A percentile compares a stretch with the other conserved stretches of the same genome.
These are phyloP conservation scores for Aspidiotus rigidus DNA, from an alignment of 2,888 invertebrate genomes.

Conservation along the genomic window DNA sequence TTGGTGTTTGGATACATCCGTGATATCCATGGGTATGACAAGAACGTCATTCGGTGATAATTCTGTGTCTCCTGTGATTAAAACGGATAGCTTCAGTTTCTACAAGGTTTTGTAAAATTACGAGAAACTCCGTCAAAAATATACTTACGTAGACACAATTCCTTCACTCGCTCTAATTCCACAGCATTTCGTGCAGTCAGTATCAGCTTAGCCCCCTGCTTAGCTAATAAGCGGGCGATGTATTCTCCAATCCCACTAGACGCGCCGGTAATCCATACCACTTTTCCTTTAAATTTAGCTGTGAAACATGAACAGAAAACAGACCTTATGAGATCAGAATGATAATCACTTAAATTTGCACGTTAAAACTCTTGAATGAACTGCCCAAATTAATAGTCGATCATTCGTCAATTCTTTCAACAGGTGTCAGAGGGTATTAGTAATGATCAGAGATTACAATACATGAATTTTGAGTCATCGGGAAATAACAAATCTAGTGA, in stretches of 20 bases:
- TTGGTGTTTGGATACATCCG: constrained; percentile 53
- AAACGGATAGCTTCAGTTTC: constrained; percentile 8
- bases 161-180: constrained; percentile 57
- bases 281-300: constrained; percentile 55
- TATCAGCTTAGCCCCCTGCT: constrained; percentile 56
- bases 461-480: no score
- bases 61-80: constrained; percentile 41
- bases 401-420: no score
- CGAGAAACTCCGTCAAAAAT: background rate
- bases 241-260: constrained; percentile 74
- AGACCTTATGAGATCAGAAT: no score
- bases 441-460: no score
- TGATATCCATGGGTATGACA: constrained; percentile 59
- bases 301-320: constrained; percentile 19
- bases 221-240: constrained; percentile 58
- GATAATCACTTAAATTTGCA: no score
- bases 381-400: no score
- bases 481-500: no score
- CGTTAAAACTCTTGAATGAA: no score
- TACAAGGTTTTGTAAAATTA: background rate
- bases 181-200: constrained; percentile 56
- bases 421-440: no score
- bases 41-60: constrained; percentile 54
- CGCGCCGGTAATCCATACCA: constrained; percentile 76
- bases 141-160: constrained; percentile 51